phyloP scores from a whole-genome alignment of 2,888 invertebrate species.

The Aleiodes testaceus region DNA sequence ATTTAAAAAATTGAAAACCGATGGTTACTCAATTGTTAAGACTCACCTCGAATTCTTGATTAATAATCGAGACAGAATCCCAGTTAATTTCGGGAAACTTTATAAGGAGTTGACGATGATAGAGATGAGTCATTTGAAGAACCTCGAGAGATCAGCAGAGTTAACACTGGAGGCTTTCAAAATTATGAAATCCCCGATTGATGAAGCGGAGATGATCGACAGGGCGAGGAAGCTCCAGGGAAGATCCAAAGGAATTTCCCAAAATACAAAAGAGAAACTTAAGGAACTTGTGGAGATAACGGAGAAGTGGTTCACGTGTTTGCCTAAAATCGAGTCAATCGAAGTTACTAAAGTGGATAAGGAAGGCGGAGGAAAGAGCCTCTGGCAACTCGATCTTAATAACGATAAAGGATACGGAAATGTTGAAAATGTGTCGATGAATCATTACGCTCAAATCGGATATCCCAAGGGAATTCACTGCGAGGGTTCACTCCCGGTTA shows the following conservation, averaged over 20 bases:
- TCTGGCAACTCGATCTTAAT: slow-evolving; percentile 57
- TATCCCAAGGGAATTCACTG: slow-evolving; percentile 76
- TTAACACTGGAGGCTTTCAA: slow-evolving; percentile 58
- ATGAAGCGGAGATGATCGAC: slow-evolving; percentile 56
- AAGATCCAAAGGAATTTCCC: slow-evolving; percentile 55
- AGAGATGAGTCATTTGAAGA: slow-evolving; percentile 61
- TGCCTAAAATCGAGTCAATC: slow-evolving; percentile 46
- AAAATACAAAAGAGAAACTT: slow-evolving; percentile 50
- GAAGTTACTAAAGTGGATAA: slow-evolving; percentile 46
- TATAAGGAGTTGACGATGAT: slow-evolving; percentile 65
- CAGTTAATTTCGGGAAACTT: slow-evolving; percentile 58
- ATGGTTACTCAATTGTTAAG: slow-evolving; percentile 53
- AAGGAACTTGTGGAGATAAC: not conserved
- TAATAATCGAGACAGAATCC: slow-evolving; percentile 53
- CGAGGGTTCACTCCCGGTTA: slow-evolving; percentile 80
- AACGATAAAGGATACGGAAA: slow-evolving; percentile 54
- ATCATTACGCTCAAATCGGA: slow-evolving; percentile 56
- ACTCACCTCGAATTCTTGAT: slow-evolving; percentile 57
- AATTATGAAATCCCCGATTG: slow-evolving; percentile 54
- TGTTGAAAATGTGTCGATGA: slow-evolving; percentile 63
- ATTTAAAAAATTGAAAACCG: slow-evolving; percentile 60
- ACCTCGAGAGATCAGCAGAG: slow-evolving; percentile 58
- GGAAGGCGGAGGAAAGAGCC: slow-evolving; percentile 57
- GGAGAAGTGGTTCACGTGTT: slow-evolving; percentile 25
- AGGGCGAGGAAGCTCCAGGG: slow-evolving; percentile 58